Evolutionary conservation across 1,140 invertebrate genomes (phyloP).

Genomic region (Eciton burchellii): DNA sequence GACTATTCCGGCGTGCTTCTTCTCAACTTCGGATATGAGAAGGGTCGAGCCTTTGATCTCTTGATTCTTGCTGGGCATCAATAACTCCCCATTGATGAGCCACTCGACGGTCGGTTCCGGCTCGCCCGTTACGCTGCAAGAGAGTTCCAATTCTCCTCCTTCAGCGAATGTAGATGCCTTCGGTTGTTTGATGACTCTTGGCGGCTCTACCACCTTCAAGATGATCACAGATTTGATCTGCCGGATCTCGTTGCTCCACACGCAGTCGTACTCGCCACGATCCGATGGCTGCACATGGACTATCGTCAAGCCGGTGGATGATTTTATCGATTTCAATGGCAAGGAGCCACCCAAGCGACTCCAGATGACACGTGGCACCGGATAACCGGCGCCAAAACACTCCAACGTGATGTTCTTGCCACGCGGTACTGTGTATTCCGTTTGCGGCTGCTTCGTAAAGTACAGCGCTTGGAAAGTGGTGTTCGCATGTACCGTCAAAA

Average conservation of each 20-base stretch:
- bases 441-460: slow-evolving; percentile 81
- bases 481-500: slow-evolving; percentile 74
- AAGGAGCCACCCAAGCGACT: slow-evolving; percentile 84
- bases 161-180: slow-evolving; percentile 88
- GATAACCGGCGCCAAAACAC: slow-evolving; percentile 88
- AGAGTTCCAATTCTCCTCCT: slow-evolving; percentile 88
- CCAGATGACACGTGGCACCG: slow-evolving; percentile 87
- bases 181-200: slow-evolving; percentile 87
- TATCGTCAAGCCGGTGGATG: slow-evolving; percentile 78
- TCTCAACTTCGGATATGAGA: slow-evolving; percentile 89
- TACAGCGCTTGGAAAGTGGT: slow-evolving; percentile 68
- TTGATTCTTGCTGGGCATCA: slow-evolving; percentile 86
- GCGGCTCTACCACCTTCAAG: slow-evolving; percentile 86
- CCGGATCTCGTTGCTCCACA: slow-evolving; percentile 80
- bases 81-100: slow-evolving; percentile 92
- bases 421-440: slow-evolving; percentile 80
- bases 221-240: slow-evolving; percentile 81
- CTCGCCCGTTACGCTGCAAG: slow-evolving; percentile 89
- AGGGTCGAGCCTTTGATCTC: slow-evolving; percentile 86
- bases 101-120: slow-evolving; percentile 92
- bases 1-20: slow-evolving; percentile 94
- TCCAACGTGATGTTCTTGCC: slow-evolving; percentile 85
- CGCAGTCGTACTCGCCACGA: slow-evolving; percentile 83
- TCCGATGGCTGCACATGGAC: slow-evolving; percentile 79
- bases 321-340: slow-evolving; percentile 76